Evolutionary conservation across 2,797 vertebrate genomes (phyloP), one percentile per base, ranked within the genome.

Genomic region (Xiphorhynchus erythropygius): DNA sequence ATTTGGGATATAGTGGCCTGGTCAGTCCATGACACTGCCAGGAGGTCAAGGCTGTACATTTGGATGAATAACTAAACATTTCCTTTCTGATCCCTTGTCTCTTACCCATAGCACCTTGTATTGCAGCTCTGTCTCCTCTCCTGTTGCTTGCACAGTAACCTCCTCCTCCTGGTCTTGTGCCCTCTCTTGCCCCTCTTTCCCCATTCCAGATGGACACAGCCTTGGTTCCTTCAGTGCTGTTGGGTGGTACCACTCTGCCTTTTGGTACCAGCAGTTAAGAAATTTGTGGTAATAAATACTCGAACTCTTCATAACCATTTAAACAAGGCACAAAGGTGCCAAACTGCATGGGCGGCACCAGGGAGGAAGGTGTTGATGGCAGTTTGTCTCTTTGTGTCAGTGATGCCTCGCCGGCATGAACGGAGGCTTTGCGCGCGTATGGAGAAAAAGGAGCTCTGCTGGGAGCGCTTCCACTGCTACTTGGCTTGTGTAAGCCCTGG

Each of bases 321-420:
- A 91, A 95, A 79, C 92, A 70, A 93, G 85, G 85, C 91, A 65
- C 73, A 78, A 82, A 95, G 76, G 93, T 97, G 95, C 94, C 95
- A 95, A 95, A 93, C 86, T 93, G 86, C 80, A 87, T 94, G 93
- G 94, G 96, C 17, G 68, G 90, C 93, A 79, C 90, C 60, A 33
- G 52, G 90, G 88, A 94, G 85, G 94, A 91, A 93, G 88, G 90
- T 96, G 95, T 90, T 94, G 88, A 94, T 92, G 95, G 84, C 92
- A 89, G 88, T 95, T 97, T 93, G 88, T 92, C 91, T 96, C 95
- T 90, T 90, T 90, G 88, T 97, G 94, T 97, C 90, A 94, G 86
- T 2, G 63, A 49, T 93, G 90, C 93, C 90, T 94, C 10, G 4
- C 77, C 3, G 7, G 83, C 86, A 86, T 64, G 78, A 95, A 96